These are phyloP conservation scores for Molorchus minor DNA, from an alignment of 2,888 invertebrate genomes.

Conservation along the genomic window DNA sequence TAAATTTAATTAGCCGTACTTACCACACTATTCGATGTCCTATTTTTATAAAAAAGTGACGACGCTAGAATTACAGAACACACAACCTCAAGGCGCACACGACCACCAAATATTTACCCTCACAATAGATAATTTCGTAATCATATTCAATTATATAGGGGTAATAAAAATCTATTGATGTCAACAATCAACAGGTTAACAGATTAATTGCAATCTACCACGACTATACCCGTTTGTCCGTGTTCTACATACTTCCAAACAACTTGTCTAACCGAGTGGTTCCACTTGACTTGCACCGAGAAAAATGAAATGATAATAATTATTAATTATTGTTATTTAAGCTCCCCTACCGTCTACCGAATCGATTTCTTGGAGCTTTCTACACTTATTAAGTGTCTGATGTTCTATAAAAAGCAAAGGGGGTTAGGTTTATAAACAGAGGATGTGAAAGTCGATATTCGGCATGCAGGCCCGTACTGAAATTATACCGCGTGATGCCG, in stretches of 20 bases:
- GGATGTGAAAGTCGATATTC: conserved; percentile 19
- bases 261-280: neutral
- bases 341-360: conserved; percentile 1
- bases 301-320: conserved; percentile 18
- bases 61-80: no score
- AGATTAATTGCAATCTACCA: conserved; percentile 16
- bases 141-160: neutral
- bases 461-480: no score
- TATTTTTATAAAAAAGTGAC: no score
- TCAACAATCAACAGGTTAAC: conserved; percentile 26
- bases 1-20: no score
- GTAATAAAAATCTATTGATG: conserved; percentile 2
- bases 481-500: no score
- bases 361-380: conserved; percentile 13
- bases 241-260: conserved; percentile 1
- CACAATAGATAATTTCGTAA: conserved; percentile 2
- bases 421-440: conserved; percentile 19
- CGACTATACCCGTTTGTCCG: neutral
- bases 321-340: no score
- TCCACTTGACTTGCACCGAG: neutral
- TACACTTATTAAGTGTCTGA: conserved; percentile 15
- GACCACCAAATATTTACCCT: neutral
- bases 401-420: neutral
- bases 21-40: no score
- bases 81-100: neutral